Base-by-base conservation (phyloP, 2,797 vertebrate genomes). In the Brotula barbata region DNA sequence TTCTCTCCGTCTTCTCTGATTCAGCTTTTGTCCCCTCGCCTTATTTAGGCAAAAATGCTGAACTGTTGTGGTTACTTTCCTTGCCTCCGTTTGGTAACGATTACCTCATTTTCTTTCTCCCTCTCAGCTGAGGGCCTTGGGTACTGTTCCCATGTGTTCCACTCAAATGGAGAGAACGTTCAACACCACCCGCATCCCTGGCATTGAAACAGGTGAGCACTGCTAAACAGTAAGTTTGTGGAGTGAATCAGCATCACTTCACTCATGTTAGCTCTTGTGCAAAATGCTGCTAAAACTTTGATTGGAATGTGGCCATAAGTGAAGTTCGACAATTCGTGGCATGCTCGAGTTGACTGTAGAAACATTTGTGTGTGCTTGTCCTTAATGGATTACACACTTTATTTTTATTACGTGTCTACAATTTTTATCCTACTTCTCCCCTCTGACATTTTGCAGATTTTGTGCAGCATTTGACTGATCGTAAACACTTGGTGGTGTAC, bases 101-200 rank as follows among this genome's bases (percentile, higher is more conserved):
- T 64, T 7, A 42, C 20, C 28, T 60, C 0, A 2, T 42, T 23
- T 42, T 37, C 5, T 45, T 34, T 40, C 16, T 41, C 58, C 43
- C 50, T 16, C 28, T 33, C 78, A 98, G 96, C 64, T 96, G 71
- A 94, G 93, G 89, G 94, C 94, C 1, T 81, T 95, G 34, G 94
- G 93, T 33, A 91, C 93, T 0, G 94, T 97, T 16, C 96, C 96
- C 5, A 96, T 97, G 95, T 98, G 96, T 68, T 97, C 94, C 69
- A 91, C 85, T 71, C 96, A 98, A 87, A 95, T 94, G 88, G 96
- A 98, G 76, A 91, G 96, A 77, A 97, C 96, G 90, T 98, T 98
- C 83, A 98, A 98, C 84, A 97, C 96, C 34, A 95, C 93, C 0
- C 93, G 96, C 46, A 89, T 98, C 59, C 96, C 96, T 1, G 95